Evolutionary conservation across 1,140 invertebrate species (phyloP), one percentile per base, ranked within the genome.

Genomic region (Scaptomyza pallida): DNA sequence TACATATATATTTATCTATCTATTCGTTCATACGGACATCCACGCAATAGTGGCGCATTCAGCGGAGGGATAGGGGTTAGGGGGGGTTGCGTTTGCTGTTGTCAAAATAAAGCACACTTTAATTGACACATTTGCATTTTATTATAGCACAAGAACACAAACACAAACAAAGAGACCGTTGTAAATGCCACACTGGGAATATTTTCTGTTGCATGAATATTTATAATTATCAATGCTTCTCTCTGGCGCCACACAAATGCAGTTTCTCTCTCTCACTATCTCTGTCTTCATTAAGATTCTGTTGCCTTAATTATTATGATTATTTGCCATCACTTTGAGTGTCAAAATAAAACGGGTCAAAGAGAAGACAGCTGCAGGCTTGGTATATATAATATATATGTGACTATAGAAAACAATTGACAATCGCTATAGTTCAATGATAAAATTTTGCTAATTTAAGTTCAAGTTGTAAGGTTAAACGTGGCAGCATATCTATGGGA

Each of bases 61-160:
- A 15, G 19, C n/a, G 37, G n/a, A 10, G 19, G 48, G 3, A 5
- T 8, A 5, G 21, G n/a, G n/a, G 9, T n/a, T 3, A 4, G 26
- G 9, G 8, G 2, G 15, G 17, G 37, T 4, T 5, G 69, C 72
- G 74, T 62, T 59, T 33, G 77, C 61, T 78, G 80, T 79, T 81
- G 74, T 81, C 81, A 86, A 88, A 86, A 86, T 88, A 81, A 81
- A 86, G 78, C 82, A 88, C 82, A 88, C 82, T 86, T 88, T 86
- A 86, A 86, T 86, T 86, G 81, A 86, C 85, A 86, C 81, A 86
- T 86, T 86, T 86, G 82, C 81, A 86, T 86, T 81, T 81, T 75
- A 81, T 85, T 83, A 75, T 75, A 45, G 54, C 41, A 26, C 37
- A n/a, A n/a, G n/a, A n/a, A n/a, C n/a, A n/a, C n/a, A n/a, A n/a